A percentile compares a stretch with the other conserved stretches of the same genome.
Evolutionary conservation across 1,140 invertebrate genomes (phyloP).

Genomic region (Andrena cerasifolii): DNA sequence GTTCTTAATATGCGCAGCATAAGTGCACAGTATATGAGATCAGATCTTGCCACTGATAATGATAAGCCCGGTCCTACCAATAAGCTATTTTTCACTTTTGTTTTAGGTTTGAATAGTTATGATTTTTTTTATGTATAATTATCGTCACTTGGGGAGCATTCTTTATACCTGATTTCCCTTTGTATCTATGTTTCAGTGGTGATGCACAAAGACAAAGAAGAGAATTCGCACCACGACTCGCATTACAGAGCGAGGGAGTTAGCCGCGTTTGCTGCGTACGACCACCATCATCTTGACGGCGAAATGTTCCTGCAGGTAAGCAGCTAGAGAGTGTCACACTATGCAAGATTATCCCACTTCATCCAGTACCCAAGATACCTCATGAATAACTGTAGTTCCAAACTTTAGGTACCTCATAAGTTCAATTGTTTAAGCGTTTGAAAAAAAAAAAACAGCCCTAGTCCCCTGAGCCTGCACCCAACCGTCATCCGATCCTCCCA

Average conservation of each 20-base stretch:
- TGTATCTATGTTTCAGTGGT: slow-evolving; percentile 88
- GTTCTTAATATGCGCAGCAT: slow-evolving; percentile 68
- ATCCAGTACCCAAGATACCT: too few species aligned
- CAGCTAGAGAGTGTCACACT: too few species aligned
- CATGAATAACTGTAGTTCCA: too few species aligned
- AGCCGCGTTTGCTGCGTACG: slow-evolving; percentile 91
- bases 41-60: slow-evolving; percentile 63
- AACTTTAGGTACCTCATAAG: too few species aligned
- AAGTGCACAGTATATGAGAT: slow-evolving; percentile 71
- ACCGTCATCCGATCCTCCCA: not conserved
- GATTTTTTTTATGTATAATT: not conserved
- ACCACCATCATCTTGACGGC: slow-evolving; percentile 94
- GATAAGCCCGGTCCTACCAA: too few species aligned
- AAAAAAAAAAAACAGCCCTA: not conserved
- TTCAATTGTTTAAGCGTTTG: too few species aligned
- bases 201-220: slow-evolving; percentile 96
- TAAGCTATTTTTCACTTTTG: too few species aligned
- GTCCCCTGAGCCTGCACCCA: not conserved
- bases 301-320: slow-evolving; percentile 97
- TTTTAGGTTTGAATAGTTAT: slow-evolving; percentile 41
- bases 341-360: too few species aligned
- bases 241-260: slow-evolving; percentile 90
- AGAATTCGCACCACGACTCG: slow-evolving; percentile 85
- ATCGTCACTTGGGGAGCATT: not conserved
- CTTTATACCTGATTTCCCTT: not conserved